These are phyloP conservation scores for Baronia brevicornis DNA, from an alignment of 2,888 invertebrate genomes.

Conservation along the genomic window DNA sequence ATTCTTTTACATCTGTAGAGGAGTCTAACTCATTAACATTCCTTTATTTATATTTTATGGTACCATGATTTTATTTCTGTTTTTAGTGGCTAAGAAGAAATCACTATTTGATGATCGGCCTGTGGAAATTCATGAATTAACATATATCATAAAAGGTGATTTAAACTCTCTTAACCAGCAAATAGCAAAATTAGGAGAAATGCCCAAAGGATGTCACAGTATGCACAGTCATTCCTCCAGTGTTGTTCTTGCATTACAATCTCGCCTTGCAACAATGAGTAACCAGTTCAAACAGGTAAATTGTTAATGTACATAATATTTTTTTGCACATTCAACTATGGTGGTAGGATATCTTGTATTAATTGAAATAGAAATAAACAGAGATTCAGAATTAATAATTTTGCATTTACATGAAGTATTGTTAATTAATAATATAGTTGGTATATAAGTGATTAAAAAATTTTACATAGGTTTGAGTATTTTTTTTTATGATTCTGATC, in stretches of 20 bases:
- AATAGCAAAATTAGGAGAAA: conserved; percentile 92
- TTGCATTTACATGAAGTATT: neutral
- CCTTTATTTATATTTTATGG: conserved; percentile 5
- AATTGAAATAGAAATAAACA: no score
- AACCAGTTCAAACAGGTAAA: conserved; percentile 93
- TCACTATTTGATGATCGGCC: conserved; percentile 98
- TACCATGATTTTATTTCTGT: conserved; percentile 15
- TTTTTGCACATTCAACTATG: no score
- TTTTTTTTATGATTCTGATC: no score
- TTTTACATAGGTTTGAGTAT: no score
- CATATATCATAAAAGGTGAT: conserved; percentile 98
- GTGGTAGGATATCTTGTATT: no score
- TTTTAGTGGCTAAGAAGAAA: conserved; percentile 96
- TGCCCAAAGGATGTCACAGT: conserved; percentile 86
- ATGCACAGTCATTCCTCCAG: conserved; percentile 94
- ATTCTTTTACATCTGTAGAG: no score
- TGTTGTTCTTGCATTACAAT: conserved; percentile 93
- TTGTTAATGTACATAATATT: no score
- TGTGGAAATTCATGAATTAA: conserved; percentile 96
- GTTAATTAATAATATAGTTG: neutral
- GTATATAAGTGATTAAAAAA: no score
- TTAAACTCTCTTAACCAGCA: conserved; percentile 96
- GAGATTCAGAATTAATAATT: conserved; percentile 1
- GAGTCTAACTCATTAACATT: neutral
- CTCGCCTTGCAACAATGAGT: conserved; percentile 96